Evolutionary conservation across 35 echinoderm and acorn worm species (phyloP), one percentile per base, ranked within the genome.

Genomic region (Apostichopus japonicus): DNA sequence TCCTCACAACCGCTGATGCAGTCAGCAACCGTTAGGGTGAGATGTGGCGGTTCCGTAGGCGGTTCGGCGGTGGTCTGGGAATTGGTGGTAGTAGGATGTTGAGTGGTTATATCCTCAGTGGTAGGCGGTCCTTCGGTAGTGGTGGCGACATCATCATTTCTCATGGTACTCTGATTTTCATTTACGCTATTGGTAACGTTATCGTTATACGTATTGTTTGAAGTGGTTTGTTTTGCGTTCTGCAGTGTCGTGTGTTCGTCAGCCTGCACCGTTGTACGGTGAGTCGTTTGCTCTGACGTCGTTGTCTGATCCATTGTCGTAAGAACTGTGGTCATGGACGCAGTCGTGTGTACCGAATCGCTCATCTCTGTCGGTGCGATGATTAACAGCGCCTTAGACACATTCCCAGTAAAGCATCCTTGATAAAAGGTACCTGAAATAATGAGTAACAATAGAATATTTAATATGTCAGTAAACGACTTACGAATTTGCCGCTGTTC

Each of bases 1-100:
- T 61, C 25, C 3, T 58, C 92, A 65, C 95, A 96, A n/a, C 90
- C 95, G 22, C 89, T 76, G n/a, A 86, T 24, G 65, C 95, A 96
- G 51, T 91, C 92, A 65, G 62, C 79, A 33, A 93, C 88, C 6
- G 95, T 96, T 22, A 96, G 55, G 22, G 92, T 87, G 5, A 90
- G 90, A 23, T 93, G 92, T 10, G 92, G 95, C 21, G 80, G 62
- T 25, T 52, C 72, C 9, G 95, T 93, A 1, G 88, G 88, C 21
- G 76, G 72, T 5, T 72, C 84, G 15, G 44, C 67, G 33, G 90
- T 95, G 21, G 92, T 90, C 22, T 55, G 59, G 51, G 65, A 10
- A 9, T 77, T 62, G 5, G 83, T 95, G 14, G 91, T 93, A 23
- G 90, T 88, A 6, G 94, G 81, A 9, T 51, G 15, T 16, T 51